A percentile compares a stretch with the other conserved stretches of the same genome.
Conservation (phyloP, 1,140 invertebrate genomes). For the Diachasmimorpha longicaudata region DNA sequence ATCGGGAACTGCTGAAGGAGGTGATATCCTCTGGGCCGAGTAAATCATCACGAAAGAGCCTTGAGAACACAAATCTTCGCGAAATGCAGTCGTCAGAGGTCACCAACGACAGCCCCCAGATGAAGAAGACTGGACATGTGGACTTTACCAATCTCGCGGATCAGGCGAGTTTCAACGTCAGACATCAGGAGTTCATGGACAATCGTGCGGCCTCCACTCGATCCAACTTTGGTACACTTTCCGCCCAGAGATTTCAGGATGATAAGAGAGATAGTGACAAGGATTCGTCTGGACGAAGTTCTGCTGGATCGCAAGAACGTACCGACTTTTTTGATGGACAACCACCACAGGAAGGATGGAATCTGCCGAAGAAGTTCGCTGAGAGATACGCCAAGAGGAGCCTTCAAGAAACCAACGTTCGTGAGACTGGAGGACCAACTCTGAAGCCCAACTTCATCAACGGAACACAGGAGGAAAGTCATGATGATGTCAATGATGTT, state of each 20-base stretch:
- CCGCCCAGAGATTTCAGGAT: background rate
- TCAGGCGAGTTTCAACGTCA: background rate
- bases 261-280: background rate
- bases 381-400: background rate
- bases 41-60: background rate
- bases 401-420: conserved; percentile 22
- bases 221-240: background rate
- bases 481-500: background rate
- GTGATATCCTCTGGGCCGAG: background rate
- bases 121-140: background rate
- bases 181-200: background rate
- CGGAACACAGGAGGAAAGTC: too few relatives aligned
- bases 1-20: conserved; percentile 5
- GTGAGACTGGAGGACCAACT: conserved; percentile 13
- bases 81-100: background rate
- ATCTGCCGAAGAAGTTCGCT: background rate
- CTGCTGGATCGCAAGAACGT: background rate
- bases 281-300: background rate
- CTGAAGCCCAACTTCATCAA: background rate
- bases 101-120: background rate
- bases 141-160: conserved; percentile 16
- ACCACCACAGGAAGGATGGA: background rate
- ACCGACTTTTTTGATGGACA: background rate
- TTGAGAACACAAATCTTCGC: conserved; percentile 2
- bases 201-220: background rate